Percentiles rank a stretch among this genome's conserved stretches.
These are phyloP conservation scores for Hippocampus kuda DNA, from an alignment of 2,797 vertebrate species.

Conservation along the genomic window DNA sequence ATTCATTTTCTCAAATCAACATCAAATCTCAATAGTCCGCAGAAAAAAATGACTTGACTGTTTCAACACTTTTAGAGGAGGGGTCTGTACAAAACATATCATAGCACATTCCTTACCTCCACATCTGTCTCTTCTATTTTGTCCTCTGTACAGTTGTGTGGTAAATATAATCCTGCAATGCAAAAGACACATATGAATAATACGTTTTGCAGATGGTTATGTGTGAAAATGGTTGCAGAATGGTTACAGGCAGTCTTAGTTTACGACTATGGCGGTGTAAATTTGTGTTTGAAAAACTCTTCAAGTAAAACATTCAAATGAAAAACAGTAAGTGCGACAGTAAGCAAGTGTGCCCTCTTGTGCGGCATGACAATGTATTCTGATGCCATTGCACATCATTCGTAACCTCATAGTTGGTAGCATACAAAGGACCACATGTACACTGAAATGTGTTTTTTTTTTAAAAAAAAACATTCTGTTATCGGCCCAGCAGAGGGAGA, in stretches of 20 bases:
- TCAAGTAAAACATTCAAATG: not conserved
- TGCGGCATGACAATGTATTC: not conserved
- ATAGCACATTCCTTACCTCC: constrained; percentile 67
- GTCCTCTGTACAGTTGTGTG: constrained; percentile 81
- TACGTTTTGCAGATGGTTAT: not conserved
- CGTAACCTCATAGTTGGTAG: not conserved
- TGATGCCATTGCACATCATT: not conserved
- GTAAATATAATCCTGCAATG: constrained; percentile 76
- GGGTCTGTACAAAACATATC: not conserved
- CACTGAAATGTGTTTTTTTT: not conserved
- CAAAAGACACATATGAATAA: constrained; percentile 10
- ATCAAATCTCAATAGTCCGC: not conserved
- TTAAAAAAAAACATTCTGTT: not conserved
- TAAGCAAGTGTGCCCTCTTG: not conserved
- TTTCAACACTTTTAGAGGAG: not conserved
- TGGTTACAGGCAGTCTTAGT: not conserved
- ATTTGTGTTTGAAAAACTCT: not conserved
- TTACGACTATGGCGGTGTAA: not conserved
- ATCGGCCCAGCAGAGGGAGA: constrained; percentile 43
- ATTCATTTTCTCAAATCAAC: not conserved
- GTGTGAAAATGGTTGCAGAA: not conserved
- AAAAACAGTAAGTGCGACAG: not conserved
- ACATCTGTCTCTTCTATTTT: constrained; percentile 75
- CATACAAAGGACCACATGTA: not conserved
- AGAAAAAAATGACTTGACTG: not conserved